Evolutionary conservation across 2,888 invertebrate genomes (phyloP), one percentile per base, ranked within the genome.

Genomic region (Pyralis farinalis): DNA sequence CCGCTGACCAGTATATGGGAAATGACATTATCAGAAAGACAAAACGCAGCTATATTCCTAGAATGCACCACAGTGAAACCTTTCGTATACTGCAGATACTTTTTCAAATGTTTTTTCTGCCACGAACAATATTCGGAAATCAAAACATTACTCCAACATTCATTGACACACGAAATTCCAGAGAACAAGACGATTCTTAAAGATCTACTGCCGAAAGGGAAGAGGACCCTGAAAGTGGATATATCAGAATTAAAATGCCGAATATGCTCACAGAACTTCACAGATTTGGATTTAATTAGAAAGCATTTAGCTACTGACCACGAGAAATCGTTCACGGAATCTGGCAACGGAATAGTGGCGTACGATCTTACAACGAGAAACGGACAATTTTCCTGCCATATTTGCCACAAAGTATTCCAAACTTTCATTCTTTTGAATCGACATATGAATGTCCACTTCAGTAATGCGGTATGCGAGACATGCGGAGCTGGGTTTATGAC

Each of bases 361-460:
- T 83, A 82, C 43, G 64, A 81, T 52, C 49, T 83, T 12, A 53
- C 63, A 1, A 44, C 57, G 0, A 67, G 57, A 42, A 62, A 81
- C 32, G 71, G 77, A 0, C 72, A 77, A 9, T 75, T 73, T 22
- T 51, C 67, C 0, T 84, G 83, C 29, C 80, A 82, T 40, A 56
- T 79, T 1, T 83, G 83, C 42, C 50, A 43, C 1, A 78, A 80
- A 43, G 60, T 59, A 5, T 81, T 81, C 38, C 79, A 79, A 47
- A 78, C 79, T 0, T 83, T 82, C 41, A 74, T 78, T 7, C 61
- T 79, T 0, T 39, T 84, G n/a, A 82, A 82, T 47, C 55, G 79
- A 1, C 85, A 85, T 45, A 81, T 84, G 80, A 84, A 84, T 27
- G 76, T 74, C 0, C 84, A 85, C 58, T 84, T 81, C 7, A 76